Conservation (phyloP, 2,888 invertebrate genomes). For the Slavum lentiscoides region DNA sequence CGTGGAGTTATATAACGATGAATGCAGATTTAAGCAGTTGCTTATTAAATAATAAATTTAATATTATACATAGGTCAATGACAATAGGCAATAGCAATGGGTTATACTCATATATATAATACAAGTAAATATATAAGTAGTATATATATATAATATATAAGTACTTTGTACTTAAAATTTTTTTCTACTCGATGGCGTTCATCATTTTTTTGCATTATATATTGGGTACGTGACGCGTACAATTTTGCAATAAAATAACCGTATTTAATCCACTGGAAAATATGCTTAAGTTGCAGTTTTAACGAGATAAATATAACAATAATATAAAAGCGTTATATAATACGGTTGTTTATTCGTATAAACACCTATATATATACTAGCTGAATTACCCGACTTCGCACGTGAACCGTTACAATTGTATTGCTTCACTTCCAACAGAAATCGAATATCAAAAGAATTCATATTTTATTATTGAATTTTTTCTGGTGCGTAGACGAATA, state of each 20-base stretch:
- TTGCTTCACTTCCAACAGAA: no score
- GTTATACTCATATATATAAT: conserved; percentile 19
- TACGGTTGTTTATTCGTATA: neutral
- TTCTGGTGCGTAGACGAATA: no score
- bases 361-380: no score
- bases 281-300: neutral
- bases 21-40: conserved; percentile 22
- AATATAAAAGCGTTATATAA: neutral
- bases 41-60: conserved; percentile 41
- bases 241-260: neutral
- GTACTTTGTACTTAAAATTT: neutral
- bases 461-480: no score
- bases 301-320: neutral
- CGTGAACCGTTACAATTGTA: no score
- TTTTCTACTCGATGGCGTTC: neutral
- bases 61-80: conserved; percentile 30
- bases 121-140: neutral
- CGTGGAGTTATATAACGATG: neutral
- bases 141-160: neutral
- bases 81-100: conserved; percentile 36
- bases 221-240: neutral
- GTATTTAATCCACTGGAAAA: neutral
- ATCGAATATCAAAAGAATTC: no score
- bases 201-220: neutral
- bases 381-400: no score